These are phyloP conservation scores for Drosophila pandora DNA, from an alignment of 1,140 invertebrate genomes.

Conservation along the genomic window DNA sequence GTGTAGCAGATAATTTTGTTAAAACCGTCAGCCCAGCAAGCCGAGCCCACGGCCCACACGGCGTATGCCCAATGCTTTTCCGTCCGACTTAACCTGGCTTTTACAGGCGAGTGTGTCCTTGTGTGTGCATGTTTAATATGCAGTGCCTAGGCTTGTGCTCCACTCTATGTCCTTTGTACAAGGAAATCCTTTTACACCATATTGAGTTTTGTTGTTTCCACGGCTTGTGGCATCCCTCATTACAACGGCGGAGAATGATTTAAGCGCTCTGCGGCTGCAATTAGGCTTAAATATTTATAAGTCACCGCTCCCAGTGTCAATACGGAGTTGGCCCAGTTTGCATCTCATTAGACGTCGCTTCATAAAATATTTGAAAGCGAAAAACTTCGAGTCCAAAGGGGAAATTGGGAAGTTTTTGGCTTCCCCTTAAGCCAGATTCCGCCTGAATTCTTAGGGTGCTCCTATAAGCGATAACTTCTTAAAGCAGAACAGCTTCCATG, in stretches of 20 bases:
- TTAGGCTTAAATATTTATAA: conserved; percentile 65
- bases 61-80: conserved; percentile 54
- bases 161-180: conserved; percentile 21
- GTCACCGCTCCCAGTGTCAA: conserved; percentile 15
- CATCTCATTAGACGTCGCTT: conserved; percentile 17
- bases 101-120: conserved; percentile 13
- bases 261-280: conserved; percentile 42
- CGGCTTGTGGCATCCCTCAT: conserved; percentile 24
- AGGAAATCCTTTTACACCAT: conserved; percentile 77
- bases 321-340: conserved; percentile 15
- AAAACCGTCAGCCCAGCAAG: conserved; percentile 20
- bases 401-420: conserved; percentile 22
- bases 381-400: conserved; percentile 3
- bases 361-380: conserved; percentile 11
- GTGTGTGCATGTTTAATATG: conserved; percentile 50
- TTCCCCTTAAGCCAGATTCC: conserved; percentile 11
- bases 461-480: conserved; percentile 20
- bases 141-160: conserved; percentile 50
- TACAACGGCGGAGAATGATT: conserved; percentile 43
- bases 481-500: conserved; percentile 4
- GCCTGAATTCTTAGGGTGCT: conserved; percentile 1
- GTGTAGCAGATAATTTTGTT: conserved; percentile 41
- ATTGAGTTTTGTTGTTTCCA: conserved; percentile 60
- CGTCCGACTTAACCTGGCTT: conserved; percentile 30
- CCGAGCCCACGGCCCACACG: conserved; percentile 10